Base-by-base conservation (phyloP, 2,113 vertebrate genomes). In the Pithys albifrons region DNA sequence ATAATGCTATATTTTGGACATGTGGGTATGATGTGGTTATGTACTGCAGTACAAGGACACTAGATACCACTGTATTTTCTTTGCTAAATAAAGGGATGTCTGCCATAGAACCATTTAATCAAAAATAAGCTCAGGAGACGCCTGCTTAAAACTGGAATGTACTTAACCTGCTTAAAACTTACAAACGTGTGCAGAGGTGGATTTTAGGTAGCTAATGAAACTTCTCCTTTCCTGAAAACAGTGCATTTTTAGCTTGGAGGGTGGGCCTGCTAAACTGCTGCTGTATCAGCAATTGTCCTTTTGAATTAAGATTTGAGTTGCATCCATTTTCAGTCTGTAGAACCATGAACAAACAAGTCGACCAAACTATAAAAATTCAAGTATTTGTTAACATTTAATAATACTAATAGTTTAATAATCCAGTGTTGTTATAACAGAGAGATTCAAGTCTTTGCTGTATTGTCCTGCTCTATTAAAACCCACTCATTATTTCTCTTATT, bases 401-500 rank as follows among this genome's bases (percentile, higher is more conserved):
- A 51, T 20, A 48, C 27, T 28, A 46, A 46, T 67, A 67, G 37
- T 74, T 66, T 41, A 65, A 28, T 31, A 59, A 51, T 77, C 24
- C 20, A n/a, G 3, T 39, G 14, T 64, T 12, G 6, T 35, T 39
- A 7, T 35, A 84, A 33, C 0, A 1, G 1, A 33, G 39, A 73
- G 54, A 41, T 59, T 8, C 0, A 10, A 25, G 87, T 72, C 24
- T 74, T 85, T 65, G 23, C 45, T 52, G 8, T 67, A 13, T 13
- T 54, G 48, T 67, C 25, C 22, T 70, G 31, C 37, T 19, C 51
- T 41, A 7, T 23, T 82, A n/a, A 67, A 81, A 64, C 2, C 12
- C 19, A 19, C 12, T 67, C 9, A 6, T 18, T 54, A 12, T 64
- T 85, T 37, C 8, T 52, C 27, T 90, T 66, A 39, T 13, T 74